These are phyloP conservation scores for Iphiclides podalirius DNA, from an alignment of 2,888 invertebrate species.

Conservation along the genomic window DNA sequence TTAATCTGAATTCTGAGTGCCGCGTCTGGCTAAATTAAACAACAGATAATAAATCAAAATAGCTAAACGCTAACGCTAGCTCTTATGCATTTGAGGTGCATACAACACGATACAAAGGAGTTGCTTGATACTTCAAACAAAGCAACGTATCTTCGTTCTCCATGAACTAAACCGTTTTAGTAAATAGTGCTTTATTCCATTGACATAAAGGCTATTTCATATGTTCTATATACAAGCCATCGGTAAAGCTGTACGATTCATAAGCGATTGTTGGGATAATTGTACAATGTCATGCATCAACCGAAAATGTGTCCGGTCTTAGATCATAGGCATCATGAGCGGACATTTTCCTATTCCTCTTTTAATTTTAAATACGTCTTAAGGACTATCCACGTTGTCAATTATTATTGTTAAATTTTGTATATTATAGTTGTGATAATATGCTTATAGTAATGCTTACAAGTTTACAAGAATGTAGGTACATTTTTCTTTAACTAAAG, in stretches of 20 bases:
- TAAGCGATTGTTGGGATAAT: constrained; percentile 35
- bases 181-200: constrained; percentile 23
- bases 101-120: constrained; percentile 35
- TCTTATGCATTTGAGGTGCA: constrained; percentile 23
- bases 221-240: background rate
- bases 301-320: constrained; percentile 11
- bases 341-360: too few relatives aligned
- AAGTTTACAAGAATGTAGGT: too few relatives aligned
- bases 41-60: too few relatives aligned
- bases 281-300: constrained; percentile 29
- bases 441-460: too few relatives aligned
- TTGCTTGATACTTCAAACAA: constrained; percentile 31
- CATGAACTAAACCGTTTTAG: background rate
- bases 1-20: too few relatives aligned
- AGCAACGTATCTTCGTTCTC: constrained; percentile 23
- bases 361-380: too few relatives aligned
- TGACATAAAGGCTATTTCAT: constrained; percentile 9
- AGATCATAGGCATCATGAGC: background rate
- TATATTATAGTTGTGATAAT: too few relatives aligned
- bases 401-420: too few relatives aligned
- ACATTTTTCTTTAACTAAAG: too few relatives aligned
- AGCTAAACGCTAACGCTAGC: too few relatives aligned
- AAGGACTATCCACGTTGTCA: too few relatives aligned
- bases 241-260: constrained; percentile 23
- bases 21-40: too few relatives aligned